Evolutionary conservation across 2,797 vertebrate genomes (phyloP).

Genomic region (Liasis olivaceus): DNA sequence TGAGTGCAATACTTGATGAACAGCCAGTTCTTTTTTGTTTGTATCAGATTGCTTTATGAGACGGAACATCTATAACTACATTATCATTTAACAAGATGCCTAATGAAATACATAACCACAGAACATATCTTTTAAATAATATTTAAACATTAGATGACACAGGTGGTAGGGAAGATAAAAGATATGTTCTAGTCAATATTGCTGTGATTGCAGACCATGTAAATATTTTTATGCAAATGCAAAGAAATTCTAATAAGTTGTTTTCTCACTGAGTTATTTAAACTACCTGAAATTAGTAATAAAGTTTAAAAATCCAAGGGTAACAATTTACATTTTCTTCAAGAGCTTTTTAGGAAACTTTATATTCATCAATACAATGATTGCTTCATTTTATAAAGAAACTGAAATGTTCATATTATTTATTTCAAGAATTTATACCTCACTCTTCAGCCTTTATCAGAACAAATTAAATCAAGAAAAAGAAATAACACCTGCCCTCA

Average conservation of each 20-base stretch:
- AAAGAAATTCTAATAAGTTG: background rate
- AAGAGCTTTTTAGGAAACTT: background rate
- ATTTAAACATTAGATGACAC: background rate
- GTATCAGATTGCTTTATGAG: background rate
- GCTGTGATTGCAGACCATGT: background rate
- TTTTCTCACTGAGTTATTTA: background rate
- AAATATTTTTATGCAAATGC: background rate
- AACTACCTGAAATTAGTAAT: background rate
- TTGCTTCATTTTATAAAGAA: slow-evolving; percentile 14
- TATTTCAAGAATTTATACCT: background rate
- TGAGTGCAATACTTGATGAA: background rate
- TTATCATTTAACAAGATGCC: background rate
- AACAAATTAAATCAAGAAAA: background rate
- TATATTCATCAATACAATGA: background rate
- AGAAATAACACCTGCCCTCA: background rate
- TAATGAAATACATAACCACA: background rate
- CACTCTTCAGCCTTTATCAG: background rate
- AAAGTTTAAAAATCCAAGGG: background rate
- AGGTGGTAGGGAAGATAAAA: background rate
- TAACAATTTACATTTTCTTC: background rate
- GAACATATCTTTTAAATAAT: background rate
- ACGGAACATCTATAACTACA: background rate
- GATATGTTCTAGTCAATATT: background rate
- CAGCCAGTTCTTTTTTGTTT: background rate
- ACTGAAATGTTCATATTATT: background rate